These are phyloP conservation scores for Poeciliopsis turrubarensis DNA, from an alignment of 2,113 vertebrate genomes.

Conservation along the genomic window DNA sequence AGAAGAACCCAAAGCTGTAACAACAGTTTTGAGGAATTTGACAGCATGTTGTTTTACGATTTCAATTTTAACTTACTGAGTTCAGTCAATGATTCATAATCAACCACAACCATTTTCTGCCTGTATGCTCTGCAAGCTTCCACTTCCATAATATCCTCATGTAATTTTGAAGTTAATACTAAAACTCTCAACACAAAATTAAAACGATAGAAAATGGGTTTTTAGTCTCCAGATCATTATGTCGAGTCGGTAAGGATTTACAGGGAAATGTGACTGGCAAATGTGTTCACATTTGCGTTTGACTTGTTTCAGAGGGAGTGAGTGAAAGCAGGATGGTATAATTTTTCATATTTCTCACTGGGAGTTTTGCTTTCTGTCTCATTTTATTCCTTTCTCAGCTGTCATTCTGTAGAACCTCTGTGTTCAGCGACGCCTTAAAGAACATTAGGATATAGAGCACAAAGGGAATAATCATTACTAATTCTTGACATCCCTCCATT, in stretches of 20 bases:
- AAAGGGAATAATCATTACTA: conserved; percentile 28
- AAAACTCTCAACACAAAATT: no score
- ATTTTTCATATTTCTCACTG: conserved; percentile 37
- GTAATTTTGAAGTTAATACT: neutral
- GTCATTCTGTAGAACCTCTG: conserved; percentile 11
- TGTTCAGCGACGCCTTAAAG: neutral
- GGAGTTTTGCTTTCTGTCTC: conserved; percentile 13
- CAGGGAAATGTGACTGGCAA: neutral
- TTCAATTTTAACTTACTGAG: neutral
- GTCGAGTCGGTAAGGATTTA: neutral
- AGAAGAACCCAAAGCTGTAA: no score
- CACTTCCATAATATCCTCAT: neutral
- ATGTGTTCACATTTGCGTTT: neutral
- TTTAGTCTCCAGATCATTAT: neutral
- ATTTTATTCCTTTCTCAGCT: conserved; percentile 4
- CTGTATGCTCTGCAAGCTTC: neutral
- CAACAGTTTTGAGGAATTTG: no score
- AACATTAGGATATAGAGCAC: conserved; percentile 15
- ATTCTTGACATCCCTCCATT: conserved; percentile 18
- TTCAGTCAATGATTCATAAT: neutral
- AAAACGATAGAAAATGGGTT: neutral
- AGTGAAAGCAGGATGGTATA: neutral
- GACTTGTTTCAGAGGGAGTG: neutral
- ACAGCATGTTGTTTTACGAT: no score
- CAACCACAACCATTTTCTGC: neutral